Evolutionary conservation across 2,888 invertebrate genomes (phyloP), one percentile per base, ranked within the genome.

Genomic region (Cinara cedri): DNA sequence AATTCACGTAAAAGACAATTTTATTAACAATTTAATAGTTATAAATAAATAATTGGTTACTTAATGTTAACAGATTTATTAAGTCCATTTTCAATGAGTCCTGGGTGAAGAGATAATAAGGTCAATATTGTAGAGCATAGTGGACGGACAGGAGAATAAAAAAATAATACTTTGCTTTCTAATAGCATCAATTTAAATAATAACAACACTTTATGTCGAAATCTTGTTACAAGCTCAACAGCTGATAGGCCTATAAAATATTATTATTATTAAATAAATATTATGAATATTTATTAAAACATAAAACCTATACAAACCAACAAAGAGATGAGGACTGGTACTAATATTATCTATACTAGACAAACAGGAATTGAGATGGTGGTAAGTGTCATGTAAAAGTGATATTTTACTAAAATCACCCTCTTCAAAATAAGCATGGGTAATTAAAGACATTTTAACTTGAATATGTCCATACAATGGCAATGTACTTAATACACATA

Each of bases 351-450:
- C 84, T 72, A 87, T 84, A 81, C 87, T 87, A 10, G 88, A 87
- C 83, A 96, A 90, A 84, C 96, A 96, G 81, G 92, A 91, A 86
- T 96, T 96, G 63, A 98, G 88, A 87, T 97, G 96, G 84, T 92
- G 91, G 86, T 92, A 98, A 68, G 97, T 97, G 85, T 98, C 96
- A 84, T 96, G 92, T 80, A 98, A 87, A 55, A 96, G 88, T 16
- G 93, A 91, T 3, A 94, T 93, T 87, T 94, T 92, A 82, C 93
- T 92, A 85, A 96, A 96, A 87, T 96, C 96, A 24, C 94, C 95
- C 86, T 97, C 96, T 81, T 97, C 92, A 86, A 99, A 99, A 88
- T 98, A 99, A 0, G 97, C 97, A 85, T 96, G 92, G 0, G 98
- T 98, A 81, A 99, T 98, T 11, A 98, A 88, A 82, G 96, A 93